Conservation (phyloP, 2,888 invertebrate species). For the Allacma fusca region DNA sequence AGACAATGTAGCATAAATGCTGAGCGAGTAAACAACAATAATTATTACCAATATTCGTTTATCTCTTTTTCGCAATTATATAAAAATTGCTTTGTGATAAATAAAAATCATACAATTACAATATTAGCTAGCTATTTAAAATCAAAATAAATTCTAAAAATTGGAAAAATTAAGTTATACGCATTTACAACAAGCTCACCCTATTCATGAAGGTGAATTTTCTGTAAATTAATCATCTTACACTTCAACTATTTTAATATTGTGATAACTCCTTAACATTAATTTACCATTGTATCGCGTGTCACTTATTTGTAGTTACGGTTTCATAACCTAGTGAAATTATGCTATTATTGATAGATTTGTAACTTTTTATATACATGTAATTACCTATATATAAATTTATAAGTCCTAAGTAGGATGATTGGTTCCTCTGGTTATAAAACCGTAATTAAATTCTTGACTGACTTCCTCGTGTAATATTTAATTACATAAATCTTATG, state of each 20-base stretch:
- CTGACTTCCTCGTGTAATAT: conserved; percentile 1
- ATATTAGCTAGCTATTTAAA: not conserved
- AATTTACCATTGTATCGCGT: not conserved
- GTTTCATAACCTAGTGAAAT: not conserved
- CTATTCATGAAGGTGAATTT: too few relatives aligned
- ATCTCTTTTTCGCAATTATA: not conserved
- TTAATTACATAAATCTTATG: not conserved
- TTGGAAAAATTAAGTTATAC: not conserved
- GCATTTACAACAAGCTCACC: too few relatives aligned
- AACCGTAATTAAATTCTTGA: conserved; percentile 15
- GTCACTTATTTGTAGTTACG: not conserved
- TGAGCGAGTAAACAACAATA: conserved; percentile 1
- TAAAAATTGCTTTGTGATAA: not conserved
- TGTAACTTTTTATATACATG: not conserved
- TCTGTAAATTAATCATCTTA: too few relatives aligned
- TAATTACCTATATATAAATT: not conserved
- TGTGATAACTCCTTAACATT: not conserved
- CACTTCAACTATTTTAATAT: too few relatives aligned
- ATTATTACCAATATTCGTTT: conserved; percentile 5
- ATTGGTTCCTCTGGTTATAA: conserved; percentile 23
- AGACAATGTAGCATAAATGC: conserved; percentile 6
- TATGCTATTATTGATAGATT: conserved; percentile 4
- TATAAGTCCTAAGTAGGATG: not conserved
- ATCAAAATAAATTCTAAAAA: not conserved
- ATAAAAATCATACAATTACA: not conserved